Base-by-base conservation (phyloP, 1,140 invertebrate genomes). In the Scaptomyza montana region DNA sequence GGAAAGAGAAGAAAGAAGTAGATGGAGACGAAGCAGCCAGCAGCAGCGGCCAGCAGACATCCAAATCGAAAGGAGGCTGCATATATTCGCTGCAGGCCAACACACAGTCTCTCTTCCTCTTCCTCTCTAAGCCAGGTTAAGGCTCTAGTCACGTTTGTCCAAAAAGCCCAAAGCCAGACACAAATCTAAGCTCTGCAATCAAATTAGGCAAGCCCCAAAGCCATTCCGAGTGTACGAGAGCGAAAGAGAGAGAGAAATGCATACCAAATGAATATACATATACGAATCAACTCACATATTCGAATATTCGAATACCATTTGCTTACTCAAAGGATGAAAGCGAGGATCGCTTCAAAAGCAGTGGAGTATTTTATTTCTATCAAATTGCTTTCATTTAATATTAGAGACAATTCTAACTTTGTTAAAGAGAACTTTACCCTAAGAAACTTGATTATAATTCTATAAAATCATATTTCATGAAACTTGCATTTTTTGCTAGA, bases 141-240 rank as follows among this genome's bases (percentile, higher is more conserved):
- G 57, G 54, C 82, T 71, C 50, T 16, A 80, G 82, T 86, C 82
- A 86, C 82, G 82, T 87, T 86, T 77, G 76, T 60, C 36, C 30
- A 33, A 33, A 33, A 33, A 43, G 10, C 12, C 25, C 66, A 61
- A 66, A 53, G 60, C 60, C 66, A 69, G 71, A 69, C 78, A 70
- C 78, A 87, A 87, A 87, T 87, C 84, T 87, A 89, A 74, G 84
- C 68, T 55, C 60, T 69, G 77, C 84, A 82, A 87, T 87, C 84
- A 87, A 87, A 87, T 87, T 89, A 87, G 84, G 84, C 80, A 79
- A 87, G 66, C 61, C 78, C 65, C 65, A 64, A 68, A 68, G 36
- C 30, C 66, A 73, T 66, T 72, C 62, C 61, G 56, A 28, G 59
- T 8, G 33, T 2, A 9, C 1, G 33, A 36, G 33, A 2, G 33